phyloP scores from a whole-genome alignment of 2,797 vertebrate genomes.

The Falco rusticolus region DNA sequence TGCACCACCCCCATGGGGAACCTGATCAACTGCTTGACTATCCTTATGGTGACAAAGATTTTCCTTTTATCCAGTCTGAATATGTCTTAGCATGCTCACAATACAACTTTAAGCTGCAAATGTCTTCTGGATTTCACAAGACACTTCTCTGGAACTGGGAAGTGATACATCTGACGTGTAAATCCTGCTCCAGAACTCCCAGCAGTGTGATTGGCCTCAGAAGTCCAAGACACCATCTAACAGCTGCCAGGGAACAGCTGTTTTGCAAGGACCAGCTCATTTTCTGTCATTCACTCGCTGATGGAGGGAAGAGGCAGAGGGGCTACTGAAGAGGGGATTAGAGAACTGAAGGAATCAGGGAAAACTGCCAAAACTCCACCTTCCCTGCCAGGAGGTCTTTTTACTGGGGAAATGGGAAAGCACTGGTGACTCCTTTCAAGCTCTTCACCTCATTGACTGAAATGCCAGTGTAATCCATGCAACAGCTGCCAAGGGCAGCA shows the following conservation, averaged over 20 bases:
- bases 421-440: neutral
- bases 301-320: neutral
- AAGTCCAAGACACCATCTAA: neutral
- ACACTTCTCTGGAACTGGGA: neutral
- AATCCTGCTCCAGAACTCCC: neutral
- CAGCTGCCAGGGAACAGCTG: neutral
- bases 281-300: neutral
- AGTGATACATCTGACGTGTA: neutral
- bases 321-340: neutral
- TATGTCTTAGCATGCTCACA: neutral
- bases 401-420: neutral
- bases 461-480: neutral
- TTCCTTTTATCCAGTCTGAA: neutral
- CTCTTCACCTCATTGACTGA: neutral
- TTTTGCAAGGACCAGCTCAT: neutral
- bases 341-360: neutral
- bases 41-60: neutral
- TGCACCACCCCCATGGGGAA: neutral
- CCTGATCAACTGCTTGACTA: neutral
- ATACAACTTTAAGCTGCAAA: neutral
- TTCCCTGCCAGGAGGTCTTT: neutral
- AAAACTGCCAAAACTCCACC: neutral
- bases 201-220: neutral
- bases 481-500: neutral
- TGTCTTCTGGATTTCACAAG: neutral